These are phyloP conservation scores for Diachrysia chrysitis DNA, from an alignment of 2,888 invertebrate species.

Conservation along the genomic window DNA sequence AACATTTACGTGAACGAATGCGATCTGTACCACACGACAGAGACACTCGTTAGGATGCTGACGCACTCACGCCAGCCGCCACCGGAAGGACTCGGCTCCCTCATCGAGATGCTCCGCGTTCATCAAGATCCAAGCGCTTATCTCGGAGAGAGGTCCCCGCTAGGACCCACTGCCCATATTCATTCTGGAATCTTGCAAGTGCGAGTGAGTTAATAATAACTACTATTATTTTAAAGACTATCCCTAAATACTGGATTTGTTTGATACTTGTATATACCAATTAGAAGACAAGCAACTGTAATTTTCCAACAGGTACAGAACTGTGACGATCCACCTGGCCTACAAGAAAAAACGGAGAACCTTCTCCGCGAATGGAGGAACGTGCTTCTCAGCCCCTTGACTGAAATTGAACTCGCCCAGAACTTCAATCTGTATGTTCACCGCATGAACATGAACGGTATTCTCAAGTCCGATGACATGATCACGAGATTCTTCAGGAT, in stretches of 20 bases:
- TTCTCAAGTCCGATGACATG: slow-evolving; percentile 98
- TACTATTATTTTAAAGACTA: background rate
- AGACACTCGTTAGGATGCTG: slow-evolving; percentile 93
- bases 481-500: slow-evolving; percentile 99
- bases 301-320: slow-evolving; percentile 88
- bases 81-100: slow-evolving; percentile 94
- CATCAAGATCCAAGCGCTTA: slow-evolving; percentile 92
- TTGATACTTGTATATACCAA: too few species aligned
- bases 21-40: slow-evolving; percentile 96
- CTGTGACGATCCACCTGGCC: slow-evolving; percentile 97
- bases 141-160: slow-evolving; percentile 93
- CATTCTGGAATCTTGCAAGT: slow-evolving; percentile 97
- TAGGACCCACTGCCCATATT: slow-evolving; percentile 96
- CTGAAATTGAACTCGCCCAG: slow-evolving; percentile 95
- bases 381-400: slow-evolving; percentile 94
- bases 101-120: slow-evolving; percentile 94
- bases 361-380: slow-evolving; percentile 98
- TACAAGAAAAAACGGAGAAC: slow-evolving; percentile 98
- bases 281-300: too few species aligned
- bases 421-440: slow-evolving; percentile 98
- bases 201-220: slow-evolving; percentile 86
- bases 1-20: slow-evolving; percentile 93
- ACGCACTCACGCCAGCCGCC: slow-evolving; percentile 93
- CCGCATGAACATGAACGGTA: slow-evolving; percentile 97
- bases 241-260: too few species aligned